Evolutionary conservation across 2,113 vertebrate genomes (phyloP), one percentile per base, ranked within the genome.

Genomic region (Hiodon alosoides): DNA sequence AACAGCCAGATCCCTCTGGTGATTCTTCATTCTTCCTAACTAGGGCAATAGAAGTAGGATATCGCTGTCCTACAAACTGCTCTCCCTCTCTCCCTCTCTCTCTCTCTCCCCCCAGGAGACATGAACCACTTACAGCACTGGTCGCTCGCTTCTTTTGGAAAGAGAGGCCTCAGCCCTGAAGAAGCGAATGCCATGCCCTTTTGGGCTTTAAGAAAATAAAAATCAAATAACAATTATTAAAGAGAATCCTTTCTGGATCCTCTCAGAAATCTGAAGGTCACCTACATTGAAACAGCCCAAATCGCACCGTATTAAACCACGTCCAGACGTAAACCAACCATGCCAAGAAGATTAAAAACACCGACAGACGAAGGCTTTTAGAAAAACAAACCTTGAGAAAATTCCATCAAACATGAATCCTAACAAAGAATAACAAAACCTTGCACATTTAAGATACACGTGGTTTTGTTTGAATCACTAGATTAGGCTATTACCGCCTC

Each of bases 121-220:
- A 70, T 80, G 80, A 73, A 75, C 82, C 73, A 90, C 77, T 89
- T 90, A 64, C 75, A 76, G 78, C 85, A 85, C 87, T 88, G 86
- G 83, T 85, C 86, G 82, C 14, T 9, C 13, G 84, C 83, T 83
- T 80, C 85, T 76, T 84, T 76, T 80, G 74, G 81, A 77, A 60
- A 16, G 46, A 47, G 50, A 71, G 70, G 31, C 55, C 11, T 71
- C 47, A 7, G 17, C 55, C 55, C 14, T 59, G 11, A 9, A 71
- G 70, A 47, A 11, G 14, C 60, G 52, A 52, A 69, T 60, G 10
- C 46, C 9, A 57, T 31, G 31, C 31, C 31, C 31, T 31, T 31
- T 31, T 31, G 31, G 31, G 68, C 8, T 53, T 70, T 17, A 70
- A 31, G 16, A 70, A 70, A 55, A 55, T 55, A 70, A 70, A 70